phyloP scores from a whole-genome alignment of 2,113 vertebrate species.

The Columba livia region DNA sequence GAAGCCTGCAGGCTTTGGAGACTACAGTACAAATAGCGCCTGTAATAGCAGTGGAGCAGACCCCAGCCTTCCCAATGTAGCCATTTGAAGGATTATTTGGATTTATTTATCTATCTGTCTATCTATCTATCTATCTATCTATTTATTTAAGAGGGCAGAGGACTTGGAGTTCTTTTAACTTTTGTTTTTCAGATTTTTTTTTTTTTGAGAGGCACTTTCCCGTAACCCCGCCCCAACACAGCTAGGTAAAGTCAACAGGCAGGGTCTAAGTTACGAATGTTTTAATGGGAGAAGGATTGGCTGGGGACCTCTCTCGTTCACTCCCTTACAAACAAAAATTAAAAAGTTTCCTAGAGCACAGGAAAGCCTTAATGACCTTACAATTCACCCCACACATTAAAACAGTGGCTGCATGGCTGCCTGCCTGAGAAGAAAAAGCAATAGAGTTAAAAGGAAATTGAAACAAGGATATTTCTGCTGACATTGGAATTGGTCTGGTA shows the following conservation, averaged over 20 bases:
- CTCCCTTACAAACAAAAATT: neutral
- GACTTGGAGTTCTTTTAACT: no score
- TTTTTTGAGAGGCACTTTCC: neutral
- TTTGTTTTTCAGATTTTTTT: neutral
- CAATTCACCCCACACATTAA: neutral
- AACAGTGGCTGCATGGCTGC: conserved; percentile 8
- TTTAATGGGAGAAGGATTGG: neutral
- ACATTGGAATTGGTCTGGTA: neutral
- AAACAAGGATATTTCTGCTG: conserved; percentile 43
- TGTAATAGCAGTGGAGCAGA: neutral
- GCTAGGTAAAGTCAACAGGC: neutral
- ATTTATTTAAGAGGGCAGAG: no score
- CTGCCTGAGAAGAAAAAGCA: conserved; percentile 15
- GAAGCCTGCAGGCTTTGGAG: neutral
- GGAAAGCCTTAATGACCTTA: neutral
- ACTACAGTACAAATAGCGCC: neutral
- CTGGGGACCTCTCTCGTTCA: neutral
- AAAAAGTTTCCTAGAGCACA: neutral
- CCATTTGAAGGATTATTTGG: neutral
- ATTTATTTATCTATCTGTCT: neutral
- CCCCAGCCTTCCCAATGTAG: neutral
- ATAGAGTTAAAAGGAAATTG: conserved; percentile 44
- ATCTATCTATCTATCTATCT: no score
- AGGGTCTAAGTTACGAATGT: neutral
- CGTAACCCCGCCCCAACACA: neutral